Conservation (phyloP, 1,140 invertebrate genomes). For the Ips typographus region DNA sequence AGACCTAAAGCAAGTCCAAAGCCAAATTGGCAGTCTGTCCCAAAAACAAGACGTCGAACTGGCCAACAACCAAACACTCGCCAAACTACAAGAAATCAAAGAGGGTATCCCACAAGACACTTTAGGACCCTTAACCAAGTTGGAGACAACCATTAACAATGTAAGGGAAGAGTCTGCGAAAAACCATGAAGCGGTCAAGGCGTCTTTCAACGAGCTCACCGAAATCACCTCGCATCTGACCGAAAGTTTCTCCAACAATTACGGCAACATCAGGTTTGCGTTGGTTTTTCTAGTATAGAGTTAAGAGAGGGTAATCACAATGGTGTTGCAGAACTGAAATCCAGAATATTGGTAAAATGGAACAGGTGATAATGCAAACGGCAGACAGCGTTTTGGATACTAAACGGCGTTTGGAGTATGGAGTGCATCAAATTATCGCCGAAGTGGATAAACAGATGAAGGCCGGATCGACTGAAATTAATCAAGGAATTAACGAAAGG, state of each 20-base stretch:
- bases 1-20: conserved; percentile 37
- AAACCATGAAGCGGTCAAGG: conserved; percentile 57
- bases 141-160: conserved; percentile 28
- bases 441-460: conserved; percentile 74
- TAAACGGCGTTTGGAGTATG: conserved; percentile 81
- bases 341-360: conserved; percentile 67
- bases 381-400: conserved; percentile 83
- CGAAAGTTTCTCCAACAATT: conserved; percentile 59
- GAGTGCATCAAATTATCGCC: conserved; percentile 80
- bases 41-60: conserved; percentile 40
- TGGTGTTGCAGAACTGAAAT: conserved; percentile 52
- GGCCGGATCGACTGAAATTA: conserved; percentile 65
- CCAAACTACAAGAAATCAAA: conserved; percentile 34
- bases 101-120: conserved; percentile 15
- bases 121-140: background rate
- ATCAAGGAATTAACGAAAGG: conserved; percentile 65
- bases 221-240: conserved; percentile 59
- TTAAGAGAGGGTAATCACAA: too few relatives aligned
- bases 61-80: conserved; percentile 37
- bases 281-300: background rate
- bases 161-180: conserved; percentile 49
- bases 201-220: conserved; percentile 57
- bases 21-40: conserved; percentile 23
- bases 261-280: conserved; percentile 53
- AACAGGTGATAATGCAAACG: conserved; percentile 78